Evolutionary conservation across 2,113 vertebrate genomes (phyloP).

Genomic region (Istiophorus platypterus): DNA sequence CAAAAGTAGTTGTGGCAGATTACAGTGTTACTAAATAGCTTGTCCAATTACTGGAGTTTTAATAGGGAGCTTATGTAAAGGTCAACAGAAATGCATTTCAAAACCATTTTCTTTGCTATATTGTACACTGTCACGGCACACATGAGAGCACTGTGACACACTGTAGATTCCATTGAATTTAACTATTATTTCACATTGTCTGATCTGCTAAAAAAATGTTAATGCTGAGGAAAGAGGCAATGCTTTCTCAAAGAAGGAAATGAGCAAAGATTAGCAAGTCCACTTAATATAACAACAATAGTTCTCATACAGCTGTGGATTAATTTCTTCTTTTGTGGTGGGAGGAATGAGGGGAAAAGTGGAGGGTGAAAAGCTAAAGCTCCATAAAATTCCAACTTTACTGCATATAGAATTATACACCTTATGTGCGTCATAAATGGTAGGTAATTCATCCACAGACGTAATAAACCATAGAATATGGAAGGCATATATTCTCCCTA

Average conservation of each 20-base stretch:
- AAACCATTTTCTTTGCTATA: neutral
- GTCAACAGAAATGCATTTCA: conserved; percentile 15
- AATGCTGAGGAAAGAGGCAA: conserved; percentile 11
- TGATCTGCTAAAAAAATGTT: conserved; percentile 23
- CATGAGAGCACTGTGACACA: neutral
- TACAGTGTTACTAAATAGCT: conserved; percentile 35
- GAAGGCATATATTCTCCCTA: conserved; percentile 78
- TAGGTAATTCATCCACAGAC: conserved; percentile 76
- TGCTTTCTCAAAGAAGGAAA: conserved; percentile 34
- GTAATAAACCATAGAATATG: conserved; percentile 82
- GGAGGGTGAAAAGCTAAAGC: conserved; percentile 62
- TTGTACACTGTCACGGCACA: neutral
- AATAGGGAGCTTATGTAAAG: conserved; percentile 27
- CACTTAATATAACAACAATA: conserved; percentile 49
- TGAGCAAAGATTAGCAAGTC: conserved; percentile 50
- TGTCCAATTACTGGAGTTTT: conserved; percentile 17
- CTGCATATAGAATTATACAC: conserved; percentile 82
- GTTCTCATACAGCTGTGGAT: conserved; percentile 42
- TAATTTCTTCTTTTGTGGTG: conserved; percentile 51
- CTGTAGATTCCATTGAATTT: neutral
- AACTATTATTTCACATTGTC: conserved; percentile 10
- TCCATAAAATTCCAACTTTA: conserved; percentile 81
- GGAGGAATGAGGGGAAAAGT: conserved; percentile 15
- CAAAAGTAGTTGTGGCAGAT: conserved; percentile 33
- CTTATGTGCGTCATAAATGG: conserved; percentile 84